Percentiles rank a stretch among this genome's conserved stretches.
phyloP scores from a whole-genome alignment of 2,797 vertebrate species.

The Hylomyscus alleni region DNA sequence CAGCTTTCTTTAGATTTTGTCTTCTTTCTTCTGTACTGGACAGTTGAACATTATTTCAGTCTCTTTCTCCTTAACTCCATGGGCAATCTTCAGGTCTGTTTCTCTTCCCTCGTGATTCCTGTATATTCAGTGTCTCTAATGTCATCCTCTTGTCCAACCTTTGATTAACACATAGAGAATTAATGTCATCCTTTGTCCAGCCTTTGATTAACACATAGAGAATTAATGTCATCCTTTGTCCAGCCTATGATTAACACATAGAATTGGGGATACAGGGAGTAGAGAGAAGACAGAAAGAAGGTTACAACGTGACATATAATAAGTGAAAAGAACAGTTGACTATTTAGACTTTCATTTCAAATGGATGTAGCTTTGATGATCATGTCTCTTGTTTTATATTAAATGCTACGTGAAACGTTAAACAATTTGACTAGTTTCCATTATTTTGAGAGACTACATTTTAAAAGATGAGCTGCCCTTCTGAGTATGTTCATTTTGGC shows the following conservation, averaged over 20 bases:
- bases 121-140: not conserved
- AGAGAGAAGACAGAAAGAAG: not conserved
- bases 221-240: not conserved
- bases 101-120: not conserved
- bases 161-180: constrained; percentile 21
- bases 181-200: no score
- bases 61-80: not conserved
- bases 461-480: constrained; percentile 43
- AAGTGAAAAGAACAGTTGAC: not conserved
- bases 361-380: constrained; percentile 24
- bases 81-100: not conserved
- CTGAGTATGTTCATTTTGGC: constrained; percentile 26
- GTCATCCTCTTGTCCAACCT: not conserved
- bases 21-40: constrained; percentile 4
- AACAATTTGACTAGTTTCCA: constrained; percentile 4
- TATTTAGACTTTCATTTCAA: constrained; percentile 35
- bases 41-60: not conserved
- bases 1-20: not conserved
- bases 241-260: not conserved
- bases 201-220: constrained; percentile 11
- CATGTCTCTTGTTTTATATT: not conserved
- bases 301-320: not conserved
- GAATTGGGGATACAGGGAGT: rapidly evolving
- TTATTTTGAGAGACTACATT: not conserved
- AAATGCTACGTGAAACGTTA: constrained; percentile 5